phyloP scores from a whole-genome alignment of 2,888 invertebrate species.

The Morinoia aosen region DNA sequence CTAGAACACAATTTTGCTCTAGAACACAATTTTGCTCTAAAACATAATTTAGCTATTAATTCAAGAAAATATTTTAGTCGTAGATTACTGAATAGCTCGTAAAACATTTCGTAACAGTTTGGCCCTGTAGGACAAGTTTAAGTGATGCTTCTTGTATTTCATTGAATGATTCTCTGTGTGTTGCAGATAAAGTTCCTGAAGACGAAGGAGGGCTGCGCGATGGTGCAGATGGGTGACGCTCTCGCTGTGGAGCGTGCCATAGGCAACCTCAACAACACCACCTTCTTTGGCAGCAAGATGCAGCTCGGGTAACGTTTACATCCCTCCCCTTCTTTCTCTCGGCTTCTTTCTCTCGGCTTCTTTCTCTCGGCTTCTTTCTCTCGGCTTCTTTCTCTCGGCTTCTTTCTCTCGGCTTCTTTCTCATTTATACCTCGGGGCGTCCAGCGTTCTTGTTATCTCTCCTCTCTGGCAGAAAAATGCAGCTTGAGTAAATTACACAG shows the following conservation, averaged over 20 bases:
- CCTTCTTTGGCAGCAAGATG: conserved; percentile 83
- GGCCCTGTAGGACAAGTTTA: background rate
- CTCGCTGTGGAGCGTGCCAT: conserved; percentile 95
- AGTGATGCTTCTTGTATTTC: background rate
- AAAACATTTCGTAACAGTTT: too few species aligned
- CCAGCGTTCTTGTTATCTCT: conserved; percentile 70
- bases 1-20: too few species aligned
- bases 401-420: conserved; percentile 22
- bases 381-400: too few species aligned
- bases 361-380: too few species aligned
- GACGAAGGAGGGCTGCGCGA: conserved; percentile 98
- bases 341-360: too few species aligned
- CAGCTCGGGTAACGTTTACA: conserved; percentile 76
- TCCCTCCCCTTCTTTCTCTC: background rate
- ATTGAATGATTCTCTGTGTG: background rate
- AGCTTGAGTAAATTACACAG: background rate
- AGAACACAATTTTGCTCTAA: too few species aligned
- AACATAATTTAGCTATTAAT: too few species aligned
- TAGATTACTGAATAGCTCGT: too few species aligned
- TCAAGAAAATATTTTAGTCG: too few species aligned
- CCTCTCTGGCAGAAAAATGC: background rate
- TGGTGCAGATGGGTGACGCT: conserved; percentile 99
- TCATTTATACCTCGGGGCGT: background rate
- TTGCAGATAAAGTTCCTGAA: conserved; percentile 89
- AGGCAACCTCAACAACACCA: conserved; percentile 93